Evolutionary conservation across 2,888 invertebrate species (phyloP), one percentile per base, ranked within the genome.

Genomic region (Lepeophtheirus nordmannii): DNA sequence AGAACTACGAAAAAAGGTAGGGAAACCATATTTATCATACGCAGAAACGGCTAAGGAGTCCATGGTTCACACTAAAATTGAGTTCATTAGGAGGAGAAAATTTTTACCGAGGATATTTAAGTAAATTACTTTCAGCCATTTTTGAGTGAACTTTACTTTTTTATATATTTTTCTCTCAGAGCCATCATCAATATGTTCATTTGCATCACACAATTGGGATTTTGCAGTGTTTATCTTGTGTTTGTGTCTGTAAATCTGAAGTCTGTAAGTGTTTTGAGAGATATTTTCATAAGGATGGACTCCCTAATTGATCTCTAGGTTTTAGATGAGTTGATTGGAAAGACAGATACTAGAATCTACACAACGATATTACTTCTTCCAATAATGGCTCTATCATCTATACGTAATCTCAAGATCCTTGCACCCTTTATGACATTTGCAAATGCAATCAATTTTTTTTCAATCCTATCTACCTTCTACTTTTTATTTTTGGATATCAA

Each of bases 201-300:
- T 46, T 46, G 53, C 53, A 46, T 46, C 17, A 46, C 53, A 46
- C 53, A 46, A 46, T n/a, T 46, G 14, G 53, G 53, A 17, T 46
- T 46, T 46, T 5, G 53, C 17, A 46, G 53, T 46, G 53, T 46
- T 14, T 46, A 46, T 17, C 8, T 46, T 46, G 53, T 46, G 17
- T 46, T 46, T 46, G 17, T 46, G 2, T n/a, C 53, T 1, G 17
- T 17, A 8, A 46, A 46, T 17, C 2, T 46, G n/a, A 46, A 46
- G 17, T 8, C 53, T 14, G 53, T 46, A 46, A 46, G 53, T 46
- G 5, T 8, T 8, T 17, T 17, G 5, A 14, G n/a, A 8, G 2
- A n/a, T 46, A 46, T 46, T 30, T 30, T 30, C 2, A 2, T 30
- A 30, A 30, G 3, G 2, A 30, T 30, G 30, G 30, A 2, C 30